These are phyloP conservation scores for Vulpes ferrilata DNA, from an alignment of 2,113 vertebrate genomes.

Conservation along the genomic window DNA sequence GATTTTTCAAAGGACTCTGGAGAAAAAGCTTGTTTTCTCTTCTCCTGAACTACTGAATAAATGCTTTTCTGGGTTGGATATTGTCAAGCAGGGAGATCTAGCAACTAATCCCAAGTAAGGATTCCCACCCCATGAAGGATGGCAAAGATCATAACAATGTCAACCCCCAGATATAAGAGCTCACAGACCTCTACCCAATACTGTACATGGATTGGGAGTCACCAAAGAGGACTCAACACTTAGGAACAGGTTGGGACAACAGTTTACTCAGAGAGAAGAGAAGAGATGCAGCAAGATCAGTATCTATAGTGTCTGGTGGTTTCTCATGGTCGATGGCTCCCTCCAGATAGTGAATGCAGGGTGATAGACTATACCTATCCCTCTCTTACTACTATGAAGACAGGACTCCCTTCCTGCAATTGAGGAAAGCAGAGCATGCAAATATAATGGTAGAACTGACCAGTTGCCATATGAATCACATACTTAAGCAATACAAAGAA, in stretches of 20 bases:
- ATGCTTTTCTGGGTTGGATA: background rate
- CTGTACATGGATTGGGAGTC: background rate
- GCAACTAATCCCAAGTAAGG: background rate
- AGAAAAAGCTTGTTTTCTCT: background rate
- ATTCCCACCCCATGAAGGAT: background rate
- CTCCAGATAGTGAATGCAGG: background rate
- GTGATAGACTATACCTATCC: background rate
- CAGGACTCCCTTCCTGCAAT: background rate
- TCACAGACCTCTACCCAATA: background rate
- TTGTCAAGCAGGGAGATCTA: background rate
- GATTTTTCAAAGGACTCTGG: background rate
- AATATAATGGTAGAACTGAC: background rate
- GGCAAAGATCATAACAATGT: background rate
- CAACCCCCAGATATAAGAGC: background rate
- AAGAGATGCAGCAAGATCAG: background rate
- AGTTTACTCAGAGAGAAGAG: background rate
- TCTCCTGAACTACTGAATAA: background rate
- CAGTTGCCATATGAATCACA: background rate
- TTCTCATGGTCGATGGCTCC: background rate
- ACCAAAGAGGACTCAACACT: background rate
- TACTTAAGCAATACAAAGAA: background rate
- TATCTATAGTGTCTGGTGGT: accelerated
- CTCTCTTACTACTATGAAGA: background rate
- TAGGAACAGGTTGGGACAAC: background rate
- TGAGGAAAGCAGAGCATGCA: accelerated